Evolutionary conservation across 2,888 invertebrate species (phyloP), one percentile per base, ranked within the genome.

Genomic region (Orthosia incerta): DNA sequence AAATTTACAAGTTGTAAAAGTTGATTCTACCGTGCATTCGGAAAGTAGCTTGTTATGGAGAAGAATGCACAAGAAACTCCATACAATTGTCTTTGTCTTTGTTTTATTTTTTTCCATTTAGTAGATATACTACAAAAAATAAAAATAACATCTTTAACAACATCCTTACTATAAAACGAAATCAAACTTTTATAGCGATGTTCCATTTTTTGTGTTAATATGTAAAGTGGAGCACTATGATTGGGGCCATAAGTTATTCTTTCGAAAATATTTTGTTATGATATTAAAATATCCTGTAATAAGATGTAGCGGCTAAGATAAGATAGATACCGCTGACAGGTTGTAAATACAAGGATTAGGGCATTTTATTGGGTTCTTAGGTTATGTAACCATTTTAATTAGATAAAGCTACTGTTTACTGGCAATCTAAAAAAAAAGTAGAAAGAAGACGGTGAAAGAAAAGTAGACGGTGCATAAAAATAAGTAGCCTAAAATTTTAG

Each of bases 301-400:
- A 89, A 89, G 89, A 88, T 83, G 84, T 76, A 83, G 89, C 89
- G 89, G 89, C 89, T 84, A 86, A 79, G 94, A 94, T 95, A 94
- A 95, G 90, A 89, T 92, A 89, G 91, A 90, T 91, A 89, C 78
- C 82, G 71, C 60, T 60, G 79, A 71, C 86, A 83, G 71, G 90
- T 89, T 90, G 88, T 94, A 94, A 94, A 93, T 91, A 91, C 83
- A 79, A 83, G 90, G 91, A 92, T 93, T 91, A 92, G 75, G 48
- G 53, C 31, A 26, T 48, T 56, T 56, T 73, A 68, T 55, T 70
- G 26, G 39, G n/a, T 60, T 68, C 20, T 48, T 26, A 45, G 39
- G 62, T 68, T 71, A 57, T 56, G 46, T 62, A 71, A 76, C 9
- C 4, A 48, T 66, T 53, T 56, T 60, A 23, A 23, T 72, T 26